Evolutionary conservation across 2,888 invertebrate species (phyloP).

Genomic region (Acrobasis repandana): DNA sequence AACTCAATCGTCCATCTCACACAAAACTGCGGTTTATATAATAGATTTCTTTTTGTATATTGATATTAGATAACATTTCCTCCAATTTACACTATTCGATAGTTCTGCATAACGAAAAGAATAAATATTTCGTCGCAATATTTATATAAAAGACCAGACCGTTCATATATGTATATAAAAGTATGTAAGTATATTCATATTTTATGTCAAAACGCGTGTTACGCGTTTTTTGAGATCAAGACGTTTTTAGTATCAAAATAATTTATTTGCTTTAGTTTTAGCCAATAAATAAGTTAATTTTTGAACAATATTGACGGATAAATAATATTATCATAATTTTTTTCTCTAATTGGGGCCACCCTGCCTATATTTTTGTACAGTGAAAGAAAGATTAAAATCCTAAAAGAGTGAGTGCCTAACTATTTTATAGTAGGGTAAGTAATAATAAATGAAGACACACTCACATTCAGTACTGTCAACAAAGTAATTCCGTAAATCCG

Average conservation of each 20-base stretch:
- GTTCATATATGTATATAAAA: too few species aligned
- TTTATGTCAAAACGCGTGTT: background rate
- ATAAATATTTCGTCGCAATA: too few species aligned
- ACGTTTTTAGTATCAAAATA: constrained; percentile 13
- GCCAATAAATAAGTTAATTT: constrained; percentile 6
- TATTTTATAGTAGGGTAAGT: too few species aligned
- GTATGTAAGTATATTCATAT: too few species aligned
- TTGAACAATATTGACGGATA: background rate
- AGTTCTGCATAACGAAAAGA: background rate
- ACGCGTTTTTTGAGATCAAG: constrained; percentile 10
- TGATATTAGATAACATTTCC: background rate
- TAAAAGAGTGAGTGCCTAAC: too few species aligned
- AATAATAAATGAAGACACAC: too few species aligned
- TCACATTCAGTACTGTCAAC: too few species aligned
- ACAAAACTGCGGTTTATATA: constrained; percentile 2
- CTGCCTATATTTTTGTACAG: background rate
- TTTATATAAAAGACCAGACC: too few species aligned
- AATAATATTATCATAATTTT: background rate
- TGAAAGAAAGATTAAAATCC: too few species aligned
- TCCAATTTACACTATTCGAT: constrained; percentile 1
- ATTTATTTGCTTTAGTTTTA: constrained; percentile 12
- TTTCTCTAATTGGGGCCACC: background rate
- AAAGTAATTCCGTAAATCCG: too few species aligned
- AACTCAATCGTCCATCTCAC: background rate
- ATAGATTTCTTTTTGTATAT: constrained; percentile 1